These are phyloP conservation scores for Tetrapedia diversipes DNA, from an alignment of 2,888 invertebrate genomes.

Conservation along the genomic window DNA sequence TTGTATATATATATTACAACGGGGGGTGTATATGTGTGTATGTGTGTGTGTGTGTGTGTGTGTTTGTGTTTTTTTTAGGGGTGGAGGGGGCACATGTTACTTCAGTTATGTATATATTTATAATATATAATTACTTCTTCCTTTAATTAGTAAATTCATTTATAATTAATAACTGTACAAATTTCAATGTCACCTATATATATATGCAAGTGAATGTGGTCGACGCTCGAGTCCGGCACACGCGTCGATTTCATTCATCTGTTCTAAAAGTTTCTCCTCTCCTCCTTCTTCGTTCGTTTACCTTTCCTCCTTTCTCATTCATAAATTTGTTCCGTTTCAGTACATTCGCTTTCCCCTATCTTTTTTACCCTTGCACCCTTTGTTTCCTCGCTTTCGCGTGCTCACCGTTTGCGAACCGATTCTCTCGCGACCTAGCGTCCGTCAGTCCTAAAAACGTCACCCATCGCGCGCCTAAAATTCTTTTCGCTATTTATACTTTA, in stretches of 20 bases:
- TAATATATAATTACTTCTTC: constrained; percentile 75
- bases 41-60: too few relatives aligned
- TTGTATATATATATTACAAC: constrained; percentile 72
- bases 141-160: constrained; percentile 82
- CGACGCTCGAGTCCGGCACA: constrained; percentile 78
- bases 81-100: constrained; percentile 66
- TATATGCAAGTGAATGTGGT: constrained; percentile 77
- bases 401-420: too few relatives aligned
- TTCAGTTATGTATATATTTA: constrained; percentile 72
- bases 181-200: constrained; percentile 82
- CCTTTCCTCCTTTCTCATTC: neutral
- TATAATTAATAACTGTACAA: constrained; percentile 83
- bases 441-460: constrained; percentile 30
- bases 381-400: too few relatives aligned
- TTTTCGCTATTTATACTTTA: constrained; percentile 63
- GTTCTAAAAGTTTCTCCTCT: constrained; percentile 51
- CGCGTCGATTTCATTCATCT: constrained; percentile 70
- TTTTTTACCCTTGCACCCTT: neutral
- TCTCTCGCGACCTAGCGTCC: too few relatives aligned
- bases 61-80: too few relatives aligned
- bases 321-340: neutral
- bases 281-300: neutral
- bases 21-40: too few relatives aligned
- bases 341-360: neutral
- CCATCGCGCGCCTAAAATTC: constrained; percentile 50